Evolutionary conservation across 2,113 vertebrate species (phyloP), one percentile per base, ranked within the genome.

Genomic region (Prunella himalayana): DNA sequence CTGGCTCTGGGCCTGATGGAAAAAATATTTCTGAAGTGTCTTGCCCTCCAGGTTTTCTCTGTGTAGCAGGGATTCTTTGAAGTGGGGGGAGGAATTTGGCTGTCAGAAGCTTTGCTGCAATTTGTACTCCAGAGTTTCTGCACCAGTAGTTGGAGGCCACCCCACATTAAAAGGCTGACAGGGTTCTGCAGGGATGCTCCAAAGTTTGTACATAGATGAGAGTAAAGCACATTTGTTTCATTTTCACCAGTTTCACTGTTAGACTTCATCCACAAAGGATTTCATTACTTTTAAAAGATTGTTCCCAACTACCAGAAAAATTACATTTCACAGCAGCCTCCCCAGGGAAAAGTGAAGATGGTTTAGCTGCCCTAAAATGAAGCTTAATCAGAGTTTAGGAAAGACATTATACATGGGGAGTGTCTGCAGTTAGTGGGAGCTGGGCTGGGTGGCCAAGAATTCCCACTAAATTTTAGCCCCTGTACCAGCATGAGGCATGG

Each of bases 301-400:
- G 11, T 75, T 86, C 72, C 47, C 39, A 54, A 59, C 88, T 76
- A 22, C 24, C 28, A 70, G 80, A 47, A 92, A 86, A 94, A 81
- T 71, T 5, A 42, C 70, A 60, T 65, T 79, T 82, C 65, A 53
- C 53, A 94, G 57, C 84, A 87, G 70, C 33, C 35, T 83, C 71
- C 39, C 10, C 33, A 39, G 51, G 68, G 76, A 54, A 81, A 78
- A 51, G 23, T 15, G 8, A 35, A 94, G 80, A 54, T 66, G 37
- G 68, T 80, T 95, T 83, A 68, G 56, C 65, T 95, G 92, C 60
- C 80, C 91, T 92, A 56, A 88, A 94, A 70, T 83, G 42, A 73
- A 82, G 50, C 42, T 80, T 65, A 78, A 70, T 83, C 68, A 56
- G 66, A 60, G 42, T 88, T 92, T 73, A 41, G 19, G 44, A 41